Evolutionary conservation across 2,888 invertebrate genomes (phyloP), one percentile per base, ranked within the genome.

Genomic region (Panzeria rudis): DNA sequence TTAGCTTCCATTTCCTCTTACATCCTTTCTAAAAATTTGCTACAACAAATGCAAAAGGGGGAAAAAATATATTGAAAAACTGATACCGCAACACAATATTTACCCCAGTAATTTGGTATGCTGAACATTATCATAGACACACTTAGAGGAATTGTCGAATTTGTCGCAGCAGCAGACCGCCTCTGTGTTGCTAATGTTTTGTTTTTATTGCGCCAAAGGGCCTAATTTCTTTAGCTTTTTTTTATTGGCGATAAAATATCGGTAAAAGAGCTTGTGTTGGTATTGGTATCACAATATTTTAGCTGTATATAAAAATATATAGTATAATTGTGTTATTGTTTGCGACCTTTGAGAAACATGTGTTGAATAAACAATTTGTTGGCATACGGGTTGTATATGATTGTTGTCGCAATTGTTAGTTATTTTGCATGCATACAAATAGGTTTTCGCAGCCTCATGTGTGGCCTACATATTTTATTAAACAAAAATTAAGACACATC

Each of bases 331-430:
- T 54, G 2, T 15, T 54, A 23, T 68, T 80, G 41, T 80, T 84
- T 69, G 66, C 52, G 71, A 47, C 64, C 80, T 80, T 59, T 72
- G 29, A 41, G 71, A 72, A 80, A 68, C 84, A 81, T 84, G 84
- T 84, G 72, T 84, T 81, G 84, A 72, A 81, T 84, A 77, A 76
- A 77, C 61, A 81, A 81, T 61, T 81, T 73, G 59, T 75, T 68
- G 59, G 73, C 61, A 59, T 75, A 54, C 29, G 17, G 72, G 32
- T 47, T 47, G 25, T 17, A 29, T 61, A 29, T 61, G 17, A 4
- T 25, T 69, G 47, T 76, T 66, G 56, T 56, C 56, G 56, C 20
- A 7, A 47, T 77, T 66, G 52, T 71, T 41, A 50, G 32, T 29
- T 69, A 69, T 17, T 68, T 61, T 61, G 38, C 23, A 44, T n/a